Evolutionary conservation across 2,888 invertebrate species (phyloP).

Genomic region (Hemaris fuciformis): DNA sequence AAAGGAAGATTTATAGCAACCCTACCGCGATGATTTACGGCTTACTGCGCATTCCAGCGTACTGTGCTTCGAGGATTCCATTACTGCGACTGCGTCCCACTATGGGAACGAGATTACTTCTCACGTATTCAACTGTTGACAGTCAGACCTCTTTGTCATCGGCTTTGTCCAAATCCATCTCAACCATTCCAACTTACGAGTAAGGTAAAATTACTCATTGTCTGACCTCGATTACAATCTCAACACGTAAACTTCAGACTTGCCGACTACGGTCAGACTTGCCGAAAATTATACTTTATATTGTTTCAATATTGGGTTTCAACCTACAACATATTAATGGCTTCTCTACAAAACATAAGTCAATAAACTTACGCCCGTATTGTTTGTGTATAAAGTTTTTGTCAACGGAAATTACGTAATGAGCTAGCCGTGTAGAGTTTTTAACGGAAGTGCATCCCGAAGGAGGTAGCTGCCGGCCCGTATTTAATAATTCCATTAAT

Average conservation of each 20-base stretch:
- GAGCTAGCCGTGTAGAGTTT: not conserved
- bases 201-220: not conserved
- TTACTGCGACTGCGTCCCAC: slow-evolving; percentile 46
- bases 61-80: slow-evolving; percentile 44
- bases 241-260: not conserved
- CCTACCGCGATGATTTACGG: slow-evolving; percentile 60
- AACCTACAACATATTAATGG: not conserved
- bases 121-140: slow-evolving; percentile 56
- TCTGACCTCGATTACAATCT: not conserved
- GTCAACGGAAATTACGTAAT: not conserved
- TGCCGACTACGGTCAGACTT: not conserved
- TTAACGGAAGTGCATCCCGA: slow-evolving; percentile 10
- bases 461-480: not conserved
- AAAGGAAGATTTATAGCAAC: slow-evolving; percentile 2
- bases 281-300: not conserved
- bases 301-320: not conserved
- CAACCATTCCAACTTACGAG: slow-evolving; percentile 2
- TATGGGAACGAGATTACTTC: slow-evolving; percentile 68
- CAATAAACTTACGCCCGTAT: not conserved
- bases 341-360: not conserved
- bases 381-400: not conserved
- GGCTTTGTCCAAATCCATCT: slow-evolving; percentile 39
- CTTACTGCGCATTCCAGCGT: slow-evolving; percentile 58
- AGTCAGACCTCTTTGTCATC: slow-evolving; percentile 55
- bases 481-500: slow-evolving; percentile 6